Evolutionary conservation across 1,140 invertebrate genomes (phyloP).

Genomic region (Caerostris darwini): DNA sequence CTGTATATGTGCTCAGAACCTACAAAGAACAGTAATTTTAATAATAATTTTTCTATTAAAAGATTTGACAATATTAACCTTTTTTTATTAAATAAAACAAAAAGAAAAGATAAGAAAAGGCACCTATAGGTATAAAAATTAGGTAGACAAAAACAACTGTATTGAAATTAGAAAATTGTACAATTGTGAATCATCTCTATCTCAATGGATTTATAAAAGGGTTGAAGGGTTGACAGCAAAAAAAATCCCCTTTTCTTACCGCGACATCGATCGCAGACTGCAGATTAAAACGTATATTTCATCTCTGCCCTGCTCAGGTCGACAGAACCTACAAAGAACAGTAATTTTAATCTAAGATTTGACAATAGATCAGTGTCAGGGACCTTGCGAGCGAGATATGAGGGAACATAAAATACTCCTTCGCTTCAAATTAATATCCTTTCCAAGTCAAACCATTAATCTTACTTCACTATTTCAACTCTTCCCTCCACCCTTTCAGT

Average conservation of each 20-base stretch:
- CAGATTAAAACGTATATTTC: constrained; percentile 40
- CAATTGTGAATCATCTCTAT: too few species aligned
- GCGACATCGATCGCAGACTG: background rate
- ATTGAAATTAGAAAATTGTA: too few species aligned
- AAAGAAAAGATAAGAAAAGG: too few species aligned
- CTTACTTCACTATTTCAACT: constrained; percentile 24
- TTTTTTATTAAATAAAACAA: too few species aligned
- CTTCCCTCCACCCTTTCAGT: background rate
- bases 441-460: constrained; percentile 50
- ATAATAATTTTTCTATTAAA: too few species aligned
- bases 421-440: constrained; percentile 55
- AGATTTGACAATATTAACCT: too few species aligned
- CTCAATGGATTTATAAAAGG: too few species aligned
- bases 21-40: too few species aligned
- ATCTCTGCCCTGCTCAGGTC: background rate
- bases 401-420: constrained; percentile 38
- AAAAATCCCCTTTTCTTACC: background rate
- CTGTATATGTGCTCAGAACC: too few species aligned
- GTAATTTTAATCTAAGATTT: constrained; percentile 47
- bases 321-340: constrained; percentile 8
- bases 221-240: too few species aligned
- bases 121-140: too few species aligned
- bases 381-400: background rate
- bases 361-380: constrained; percentile 59
- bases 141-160: too few species aligned